Percentiles rank a stretch among this genome's conserved stretches.
Conservation (phyloP, 2,113 vertebrate genomes). For the Alces alces region DNA sequence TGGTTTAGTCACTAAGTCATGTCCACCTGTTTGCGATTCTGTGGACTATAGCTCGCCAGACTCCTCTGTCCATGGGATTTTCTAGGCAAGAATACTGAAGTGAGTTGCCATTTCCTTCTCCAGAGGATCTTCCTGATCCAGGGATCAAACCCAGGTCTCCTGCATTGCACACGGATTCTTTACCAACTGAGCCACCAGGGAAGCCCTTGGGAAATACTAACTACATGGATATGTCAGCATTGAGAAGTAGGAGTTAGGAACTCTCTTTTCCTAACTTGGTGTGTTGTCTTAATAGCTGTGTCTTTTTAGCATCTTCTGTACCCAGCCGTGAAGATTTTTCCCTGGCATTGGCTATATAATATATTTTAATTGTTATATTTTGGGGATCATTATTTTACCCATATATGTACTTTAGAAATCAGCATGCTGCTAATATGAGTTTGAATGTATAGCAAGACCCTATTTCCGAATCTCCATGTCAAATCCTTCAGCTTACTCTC, state of each 20-base stretch:
- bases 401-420: not conserved
- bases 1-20: not conserved
- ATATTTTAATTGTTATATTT: conserved; percentile 4
- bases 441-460: not conserved
- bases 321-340: not conserved
- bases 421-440: not conserved
- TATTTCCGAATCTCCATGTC: not conserved
- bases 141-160: not conserved
- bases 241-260: not conserved
- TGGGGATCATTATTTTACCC: not conserved
- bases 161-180: not conserved
- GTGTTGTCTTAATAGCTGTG: not conserved
- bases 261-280: not conserved
- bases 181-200: not conserved
- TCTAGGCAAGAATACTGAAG: not conserved
- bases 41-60: not conserved
- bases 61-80: not conserved
- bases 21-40: not conserved
- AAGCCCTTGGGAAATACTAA: not conserved
- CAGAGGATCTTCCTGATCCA: not conserved
- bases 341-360: not conserved
- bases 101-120: not conserved
- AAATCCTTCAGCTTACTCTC: not conserved
- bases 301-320: not conserved
- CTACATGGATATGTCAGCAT: not conserved